phyloP scores from a whole-genome alignment of 2,888 invertebrate genomes.

The Tinea trinotella region DNA sequence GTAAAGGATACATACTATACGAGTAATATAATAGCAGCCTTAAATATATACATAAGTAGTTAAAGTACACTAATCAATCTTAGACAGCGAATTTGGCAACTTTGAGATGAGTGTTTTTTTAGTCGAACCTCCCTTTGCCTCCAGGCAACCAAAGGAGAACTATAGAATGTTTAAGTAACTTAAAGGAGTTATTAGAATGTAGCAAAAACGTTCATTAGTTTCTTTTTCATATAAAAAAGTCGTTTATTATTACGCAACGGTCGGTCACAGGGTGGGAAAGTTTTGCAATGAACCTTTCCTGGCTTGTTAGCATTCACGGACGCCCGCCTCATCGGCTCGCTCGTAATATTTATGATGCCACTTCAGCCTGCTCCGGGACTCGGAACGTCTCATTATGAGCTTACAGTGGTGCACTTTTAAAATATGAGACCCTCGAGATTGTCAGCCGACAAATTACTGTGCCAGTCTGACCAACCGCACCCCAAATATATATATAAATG shows the following conservation, averaged over 20 bases:
- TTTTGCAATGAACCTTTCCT: neutral
- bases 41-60: no score
- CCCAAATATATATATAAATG: neutral
- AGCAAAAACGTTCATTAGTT: neutral
- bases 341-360: slow-evolving; percentile 44
- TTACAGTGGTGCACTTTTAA: slow-evolving; percentile 42
- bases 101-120: no score
- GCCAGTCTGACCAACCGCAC: slow-evolving; percentile 26
- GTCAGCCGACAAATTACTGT: slow-evolving; percentile 37
- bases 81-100: no score
- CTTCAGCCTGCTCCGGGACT: slow-evolving; percentile 36
- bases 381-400: slow-evolving; percentile 45
- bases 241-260: neutral
- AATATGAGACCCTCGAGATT: slow-evolving; percentile 38
- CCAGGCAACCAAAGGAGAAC: no score
- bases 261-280: neutral
- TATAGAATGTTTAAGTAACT: no score
- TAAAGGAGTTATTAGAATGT: no score
- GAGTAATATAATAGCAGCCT: no score
- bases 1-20: no score
- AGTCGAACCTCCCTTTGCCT: no score
- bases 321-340: slow-evolving; percentile 33
- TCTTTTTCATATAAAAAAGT: neutral
- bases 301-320: slow-evolving; percentile 30
- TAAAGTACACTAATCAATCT: no score